Conservation (phyloP, 2,888 invertebrate species). For the Stenichneumon culpator region DNA sequence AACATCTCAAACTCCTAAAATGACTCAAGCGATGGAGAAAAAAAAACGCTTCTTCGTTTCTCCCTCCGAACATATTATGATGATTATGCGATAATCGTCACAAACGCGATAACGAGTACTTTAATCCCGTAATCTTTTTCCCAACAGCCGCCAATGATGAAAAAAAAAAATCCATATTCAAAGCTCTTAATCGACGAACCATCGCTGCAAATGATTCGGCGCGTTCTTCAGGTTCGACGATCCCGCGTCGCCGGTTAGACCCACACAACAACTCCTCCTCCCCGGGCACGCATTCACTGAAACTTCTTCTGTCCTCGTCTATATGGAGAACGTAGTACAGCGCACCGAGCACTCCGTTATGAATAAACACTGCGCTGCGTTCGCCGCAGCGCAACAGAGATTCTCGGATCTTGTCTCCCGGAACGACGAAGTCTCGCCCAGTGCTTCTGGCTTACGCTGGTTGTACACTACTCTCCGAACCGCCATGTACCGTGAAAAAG, state of each 20-base stretch:
- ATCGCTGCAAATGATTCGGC: conserved; percentile 22
- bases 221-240: conserved; percentile 25
- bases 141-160: background rate
- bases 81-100: background rate
- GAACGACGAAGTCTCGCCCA: conserved; percentile 62
- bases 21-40: too few species aligned
- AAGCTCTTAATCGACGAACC: conserved; percentile 14
- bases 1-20: too few species aligned
- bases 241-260: conserved; percentile 3
- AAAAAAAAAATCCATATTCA: background rate
- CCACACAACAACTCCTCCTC: background rate
- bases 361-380: conserved; percentile 57
- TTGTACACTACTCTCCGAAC: conserved; percentile 21
- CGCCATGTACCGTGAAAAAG: conserved; percentile 60
- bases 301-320: conserved; percentile 39
- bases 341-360: conserved; percentile 60
- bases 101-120: background rate
- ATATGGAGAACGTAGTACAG: conserved; percentile 25
- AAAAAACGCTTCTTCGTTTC: too few species aligned
- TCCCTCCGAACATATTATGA: background rate
- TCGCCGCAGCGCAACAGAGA: conserved; percentile 19
- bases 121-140: background rate
- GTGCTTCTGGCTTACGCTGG: conserved; percentile 6
- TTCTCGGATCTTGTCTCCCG: conserved; percentile 51
- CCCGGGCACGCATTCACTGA: conserved; percentile 18